A percentile compares a stretch with the other conserved stretches of the same genome.
Conservation (phyloP, 35 echinoderm and acorn worm genomes). For the Apostichopus parvimensis region DNA sequence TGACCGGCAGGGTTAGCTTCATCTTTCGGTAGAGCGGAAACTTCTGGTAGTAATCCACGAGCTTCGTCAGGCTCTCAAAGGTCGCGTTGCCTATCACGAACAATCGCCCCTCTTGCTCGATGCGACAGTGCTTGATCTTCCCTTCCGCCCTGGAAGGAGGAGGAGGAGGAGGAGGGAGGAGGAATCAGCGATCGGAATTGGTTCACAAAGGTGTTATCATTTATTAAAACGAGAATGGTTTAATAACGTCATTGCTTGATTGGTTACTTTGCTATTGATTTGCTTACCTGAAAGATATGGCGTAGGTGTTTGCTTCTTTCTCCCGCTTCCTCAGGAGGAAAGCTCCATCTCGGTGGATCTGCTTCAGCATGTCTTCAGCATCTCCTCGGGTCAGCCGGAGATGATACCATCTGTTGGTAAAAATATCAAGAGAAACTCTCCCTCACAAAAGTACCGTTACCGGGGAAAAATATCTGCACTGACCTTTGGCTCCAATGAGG, state of each 20-base stretch:
- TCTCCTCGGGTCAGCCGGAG: conserved; percentile 61
- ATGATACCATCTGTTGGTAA: conserved; percentile 88
- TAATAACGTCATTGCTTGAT: background rate
- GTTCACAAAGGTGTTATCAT: too few species aligned
- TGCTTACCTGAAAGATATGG: conserved; percentile 95
- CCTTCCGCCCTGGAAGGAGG: conserved; percentile 80
- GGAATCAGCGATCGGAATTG: too few species aligned
- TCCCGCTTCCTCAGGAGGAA: conserved; percentile 93
- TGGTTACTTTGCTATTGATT: background rate
- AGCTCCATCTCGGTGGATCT: conserved; percentile 83
- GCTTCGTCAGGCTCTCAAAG: conserved; percentile 89
- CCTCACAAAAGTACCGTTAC: background rate
- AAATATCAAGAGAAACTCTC: background rate
- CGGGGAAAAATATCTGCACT: too few species aligned
- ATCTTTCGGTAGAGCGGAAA: conserved; percentile 96
- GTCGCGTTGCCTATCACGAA: conserved; percentile 91
- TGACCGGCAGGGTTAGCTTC: conserved; percentile 85
- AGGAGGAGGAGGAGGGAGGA: too few species aligned
- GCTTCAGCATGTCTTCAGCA: conserved; percentile 96
- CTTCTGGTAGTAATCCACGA: conserved; percentile 92
- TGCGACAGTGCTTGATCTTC: conserved; percentile 99
- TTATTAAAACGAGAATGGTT: too few species aligned
- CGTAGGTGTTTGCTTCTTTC: conserved; percentile 74
- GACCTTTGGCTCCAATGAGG: too few species aligned
- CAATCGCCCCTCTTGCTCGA: conserved; percentile 89